Conservation (phyloP, 2,888 invertebrate genomes). For the Leptopilina myrica region DNA sequence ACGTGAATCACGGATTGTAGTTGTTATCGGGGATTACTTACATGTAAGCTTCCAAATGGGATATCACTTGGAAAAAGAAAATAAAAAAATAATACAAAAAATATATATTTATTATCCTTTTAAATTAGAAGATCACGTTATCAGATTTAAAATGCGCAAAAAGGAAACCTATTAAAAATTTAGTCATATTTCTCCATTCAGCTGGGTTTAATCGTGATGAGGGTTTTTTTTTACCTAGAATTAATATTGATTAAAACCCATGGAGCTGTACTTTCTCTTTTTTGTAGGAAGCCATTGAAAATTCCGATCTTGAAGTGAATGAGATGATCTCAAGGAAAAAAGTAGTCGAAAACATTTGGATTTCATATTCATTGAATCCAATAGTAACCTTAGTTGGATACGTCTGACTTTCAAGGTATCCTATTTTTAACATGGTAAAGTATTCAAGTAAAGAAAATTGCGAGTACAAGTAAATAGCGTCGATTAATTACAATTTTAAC, state of each 20-base stretch:
- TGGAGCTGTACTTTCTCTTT: too few relatives aligned
- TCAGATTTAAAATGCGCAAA: too few relatives aligned
- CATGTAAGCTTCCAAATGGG: slow-evolving; percentile 1
- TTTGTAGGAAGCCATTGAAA: too few relatives aligned
- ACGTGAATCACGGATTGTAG: slow-evolving; percentile 6
- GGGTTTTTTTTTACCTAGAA: too few relatives aligned
- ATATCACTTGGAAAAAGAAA: neutral
- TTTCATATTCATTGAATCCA: slow-evolving; percentile 19
- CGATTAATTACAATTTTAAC: neutral
- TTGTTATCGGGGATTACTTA: slow-evolving; percentile 20
- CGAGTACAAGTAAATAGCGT: neutral
- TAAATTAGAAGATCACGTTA: neutral
- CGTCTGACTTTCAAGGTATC: neutral
- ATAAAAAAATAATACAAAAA: neutral
- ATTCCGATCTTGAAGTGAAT: too few relatives aligned
- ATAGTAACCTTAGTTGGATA: neutral
- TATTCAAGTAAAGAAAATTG: neutral
- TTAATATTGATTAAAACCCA: too few relatives aligned
- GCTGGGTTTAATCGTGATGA: too few relatives aligned
- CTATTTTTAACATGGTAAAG: neutral
- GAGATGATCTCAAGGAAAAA: neutral
- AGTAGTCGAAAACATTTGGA: neutral
- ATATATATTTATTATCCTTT: neutral
- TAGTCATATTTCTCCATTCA: too few relatives aligned
- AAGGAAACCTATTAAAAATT: too few relatives aligned